phyloP scores from a whole-genome alignment of 2,797 vertebrate genomes.

The Arrhamphus sclerolepis region DNA sequence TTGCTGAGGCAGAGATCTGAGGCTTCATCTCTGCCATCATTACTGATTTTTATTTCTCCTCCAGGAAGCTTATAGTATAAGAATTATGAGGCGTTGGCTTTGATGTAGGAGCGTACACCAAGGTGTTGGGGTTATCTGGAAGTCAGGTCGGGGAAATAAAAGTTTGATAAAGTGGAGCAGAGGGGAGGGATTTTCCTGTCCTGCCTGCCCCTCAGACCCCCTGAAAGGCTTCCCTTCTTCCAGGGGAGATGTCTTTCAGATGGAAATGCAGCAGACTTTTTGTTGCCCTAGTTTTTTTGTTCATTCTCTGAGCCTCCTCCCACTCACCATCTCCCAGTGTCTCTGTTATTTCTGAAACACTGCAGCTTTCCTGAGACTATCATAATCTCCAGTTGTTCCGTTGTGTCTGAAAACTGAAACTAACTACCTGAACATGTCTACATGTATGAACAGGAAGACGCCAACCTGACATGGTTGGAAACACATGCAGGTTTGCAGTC shows the following conservation, averaged over 20 bases:
- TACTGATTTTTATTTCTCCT: constrained; percentile 20
- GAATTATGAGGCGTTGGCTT: constrained; percentile 42
- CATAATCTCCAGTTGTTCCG: constrained; percentile 13
- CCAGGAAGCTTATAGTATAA: not conserved
- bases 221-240: constrained; percentile 48
- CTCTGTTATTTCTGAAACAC: constrained; percentile 22
- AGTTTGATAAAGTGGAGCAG: constrained; percentile 26
- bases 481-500: not conserved
- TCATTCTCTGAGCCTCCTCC: constrained; percentile 21
- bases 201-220: constrained; percentile 21
- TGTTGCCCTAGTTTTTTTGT: constrained; percentile 54
- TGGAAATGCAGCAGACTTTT: constrained; percentile 66
- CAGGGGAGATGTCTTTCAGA: constrained; percentile 58
- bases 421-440: not conserved
- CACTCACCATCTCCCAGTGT: constrained; percentile 20
- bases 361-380: constrained; percentile 21
- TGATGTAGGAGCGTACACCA: constrained; percentile 24
- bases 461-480: not conserved
- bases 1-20: constrained; percentile 8
- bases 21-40: constrained; percentile 12
- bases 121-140: constrained; percentile 37
- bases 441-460: not conserved
- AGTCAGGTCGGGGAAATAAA: constrained; percentile 42
- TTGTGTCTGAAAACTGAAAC: constrained; percentile 14
- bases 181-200: constrained; percentile 23